Conservation (phyloP, 2,113 vertebrate species). For the Bos javanicus region DNA sequence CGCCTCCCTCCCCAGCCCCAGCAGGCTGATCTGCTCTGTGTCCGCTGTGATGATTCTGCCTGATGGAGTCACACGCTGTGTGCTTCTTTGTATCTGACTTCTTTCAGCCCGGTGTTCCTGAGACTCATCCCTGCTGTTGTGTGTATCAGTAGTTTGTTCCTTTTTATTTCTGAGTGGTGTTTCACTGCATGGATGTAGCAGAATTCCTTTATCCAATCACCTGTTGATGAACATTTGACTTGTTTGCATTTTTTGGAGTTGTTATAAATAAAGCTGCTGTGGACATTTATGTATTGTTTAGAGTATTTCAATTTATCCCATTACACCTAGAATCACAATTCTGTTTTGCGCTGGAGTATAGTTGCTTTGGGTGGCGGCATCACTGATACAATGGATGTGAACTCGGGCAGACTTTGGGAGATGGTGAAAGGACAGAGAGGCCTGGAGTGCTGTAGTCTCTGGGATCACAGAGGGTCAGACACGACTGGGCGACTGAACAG, state of each 20-base stretch:
- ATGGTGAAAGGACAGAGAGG: not conserved
- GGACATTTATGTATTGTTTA: not conserved
- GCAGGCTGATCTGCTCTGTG: not conserved
- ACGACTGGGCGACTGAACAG: not conserved
- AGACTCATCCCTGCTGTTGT: accelerated
- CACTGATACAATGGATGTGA: not conserved
- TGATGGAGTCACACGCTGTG: accelerated
- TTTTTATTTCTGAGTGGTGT: not conserved
- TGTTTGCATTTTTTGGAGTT: not conserved
- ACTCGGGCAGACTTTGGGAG: not conserved
- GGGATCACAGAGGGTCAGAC: accelerated
- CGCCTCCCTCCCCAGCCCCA: not conserved
- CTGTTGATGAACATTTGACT: not conserved
- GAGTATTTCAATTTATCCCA: not conserved
- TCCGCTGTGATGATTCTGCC: not conserved
- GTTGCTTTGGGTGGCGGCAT: not conserved
- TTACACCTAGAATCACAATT: not conserved
- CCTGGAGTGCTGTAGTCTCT: not conserved
- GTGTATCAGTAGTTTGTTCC: accelerated
- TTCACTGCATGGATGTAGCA: not conserved
- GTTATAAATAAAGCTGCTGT: not conserved
- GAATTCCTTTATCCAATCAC: not conserved
- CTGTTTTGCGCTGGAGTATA: not conserved
- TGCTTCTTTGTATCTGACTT: accelerated
- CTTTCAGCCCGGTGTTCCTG: not conserved